Evolutionary conservation across 1,140 invertebrate genomes (phyloP).

Genomic region (Anastrepha obliqua): DNA sequence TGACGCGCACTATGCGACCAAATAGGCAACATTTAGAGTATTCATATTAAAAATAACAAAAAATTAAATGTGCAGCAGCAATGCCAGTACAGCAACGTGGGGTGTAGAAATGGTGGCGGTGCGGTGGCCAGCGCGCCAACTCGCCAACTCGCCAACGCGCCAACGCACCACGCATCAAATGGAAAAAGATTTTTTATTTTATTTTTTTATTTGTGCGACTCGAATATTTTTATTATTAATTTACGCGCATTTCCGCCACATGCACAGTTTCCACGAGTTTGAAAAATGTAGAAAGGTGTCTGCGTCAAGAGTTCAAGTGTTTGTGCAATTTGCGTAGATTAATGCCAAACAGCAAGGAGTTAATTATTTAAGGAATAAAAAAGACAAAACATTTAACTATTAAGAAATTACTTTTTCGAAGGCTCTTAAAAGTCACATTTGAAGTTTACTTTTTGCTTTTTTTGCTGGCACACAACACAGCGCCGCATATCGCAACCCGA

Average conservation of each 20-base stretch:
- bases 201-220: neutral
- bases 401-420: too few relatives aligned
- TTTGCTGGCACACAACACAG: too few relatives aligned
- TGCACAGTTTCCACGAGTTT: neutral
- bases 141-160: neutral
- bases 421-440: too few relatives aligned
- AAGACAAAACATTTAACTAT: too few relatives aligned
- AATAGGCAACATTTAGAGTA: constrained; percentile 20
- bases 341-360: too few relatives aligned
- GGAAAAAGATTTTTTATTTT: neutral
- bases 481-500: neutral
- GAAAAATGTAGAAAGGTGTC: too few relatives aligned
- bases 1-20: neutral
- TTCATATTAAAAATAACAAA: constrained; percentile 34
- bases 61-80: neutral
- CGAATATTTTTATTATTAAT: constrained; percentile 34
- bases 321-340: too few relatives aligned
- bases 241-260: constrained; percentile 32
- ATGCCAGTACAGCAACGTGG: neutral
- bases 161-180: neutral
- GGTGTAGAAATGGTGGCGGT: constrained; percentile 21
- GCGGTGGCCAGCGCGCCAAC: neutral
- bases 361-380: too few relatives aligned
- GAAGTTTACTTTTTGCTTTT: too few relatives aligned
- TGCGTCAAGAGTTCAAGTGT: too few relatives aligned